Base-by-base conservation (phyloP, 2,888 invertebrate species). In the Tenthredo notha region DNA sequence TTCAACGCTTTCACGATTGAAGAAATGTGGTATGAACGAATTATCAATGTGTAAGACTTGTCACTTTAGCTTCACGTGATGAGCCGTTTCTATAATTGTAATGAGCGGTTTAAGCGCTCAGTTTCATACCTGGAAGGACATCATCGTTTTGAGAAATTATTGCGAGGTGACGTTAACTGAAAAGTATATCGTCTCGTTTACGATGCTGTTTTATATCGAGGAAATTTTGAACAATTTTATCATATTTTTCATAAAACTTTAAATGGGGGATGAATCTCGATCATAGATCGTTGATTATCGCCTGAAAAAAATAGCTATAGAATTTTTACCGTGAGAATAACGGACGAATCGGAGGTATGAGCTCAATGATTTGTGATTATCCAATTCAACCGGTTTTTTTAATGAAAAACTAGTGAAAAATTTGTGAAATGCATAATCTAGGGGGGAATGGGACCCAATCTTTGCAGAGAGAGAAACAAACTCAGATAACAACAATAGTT, bases 171-270 rank as follows among this genome's bases (percentile, higher is more conserved):
- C 21, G 58, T 80, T 21, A n/a, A 10, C 15, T 61, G 78, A 25
- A 33, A 40, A 61, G 78, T 15, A 80, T 29, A 29, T 50, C 6
- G 80, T 61, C 80, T 61, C 58, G 80, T 80, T 58, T 40, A 40
- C 12, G 40, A 61, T 61, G 29, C 18, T 67, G 65, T 82, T 82
- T 70, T 78, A 82, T 82, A 82, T 65, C 2, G 40, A 70, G 54
- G 40, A 85, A 33, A 85, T 85, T 85, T 85, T 85, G 47, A 78
- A 67, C 67, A 18, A 18, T 78, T 85, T 85, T 85, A 82, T 72
- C 70, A 72, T 33, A 33, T 43, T 85, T 85, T 84, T 82, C 50
- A 70, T 65, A 70, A 61, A 80, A 67, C 77, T 80, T 33, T 82
- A 40, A 70, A 75, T 15, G 72, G 72, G 21, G 25, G 67, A 37